Evolutionary conservation across 2,888 invertebrate genomes (phyloP).

Genomic region (Zootermopsis nevadensis): DNA sequence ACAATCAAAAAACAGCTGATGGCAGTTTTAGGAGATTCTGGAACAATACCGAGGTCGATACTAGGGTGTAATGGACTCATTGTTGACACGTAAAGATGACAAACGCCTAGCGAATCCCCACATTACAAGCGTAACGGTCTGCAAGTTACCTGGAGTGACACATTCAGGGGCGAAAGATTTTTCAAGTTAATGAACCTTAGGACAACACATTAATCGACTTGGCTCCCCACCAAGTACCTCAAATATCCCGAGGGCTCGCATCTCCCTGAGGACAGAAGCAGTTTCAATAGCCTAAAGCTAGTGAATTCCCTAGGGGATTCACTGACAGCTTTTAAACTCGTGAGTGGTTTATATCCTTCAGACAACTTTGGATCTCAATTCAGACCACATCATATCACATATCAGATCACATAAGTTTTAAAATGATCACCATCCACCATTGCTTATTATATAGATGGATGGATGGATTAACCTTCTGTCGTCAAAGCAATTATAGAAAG

Average conservation of each 20-base stretch:
- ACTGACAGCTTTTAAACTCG: neutral
- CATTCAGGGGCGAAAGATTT: conserved; percentile 44
- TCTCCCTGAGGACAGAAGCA: neutral
- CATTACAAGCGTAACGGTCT: neutral
- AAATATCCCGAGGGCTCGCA: neutral
- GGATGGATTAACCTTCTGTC: no score
- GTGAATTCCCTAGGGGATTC: neutral
- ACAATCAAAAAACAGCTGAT: no score
- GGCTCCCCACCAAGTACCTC: neutral
- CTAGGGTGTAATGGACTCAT: neutral
- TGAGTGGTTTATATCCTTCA: neutral
- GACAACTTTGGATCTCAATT: no score
- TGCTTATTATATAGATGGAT: no score
- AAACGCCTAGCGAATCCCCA: neutral
- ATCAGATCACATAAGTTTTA: no score
- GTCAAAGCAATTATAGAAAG: no score
- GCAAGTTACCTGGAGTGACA: neutral
- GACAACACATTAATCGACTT: conserved; percentile 50
- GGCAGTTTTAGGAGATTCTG: no score
- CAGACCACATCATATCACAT: no score
- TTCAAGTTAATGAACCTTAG: conserved; percentile 53
- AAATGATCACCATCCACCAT: no score
- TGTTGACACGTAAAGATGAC: neutral
- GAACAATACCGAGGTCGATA: no score
- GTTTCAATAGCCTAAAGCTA: neutral